Base-by-base conservation (phyloP, 2,888 invertebrate species). In the Morpho deidamia region DNA sequence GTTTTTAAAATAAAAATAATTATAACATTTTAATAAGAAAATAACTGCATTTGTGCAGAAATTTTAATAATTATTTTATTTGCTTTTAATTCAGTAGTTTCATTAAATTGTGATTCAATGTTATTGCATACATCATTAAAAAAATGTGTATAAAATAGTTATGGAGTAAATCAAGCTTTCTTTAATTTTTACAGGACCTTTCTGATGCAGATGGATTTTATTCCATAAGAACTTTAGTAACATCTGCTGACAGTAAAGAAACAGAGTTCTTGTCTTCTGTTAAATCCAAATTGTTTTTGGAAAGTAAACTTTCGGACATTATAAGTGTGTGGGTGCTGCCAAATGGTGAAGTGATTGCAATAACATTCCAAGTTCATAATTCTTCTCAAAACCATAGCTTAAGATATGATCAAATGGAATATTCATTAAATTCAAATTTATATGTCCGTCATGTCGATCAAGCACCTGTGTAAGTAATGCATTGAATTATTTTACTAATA, bases 271-370 rank as follows among this genome's bases (percentile, higher is more conserved):
- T 95, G 9, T 95, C 96, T 8, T 95, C 95, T 56, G 91, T 95
- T 14, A 96, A 95, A 89, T 96, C 97, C 11, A 93, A 93, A 83
- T 90, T 94, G 59, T 86, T 97, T 58, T 86, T 95, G 37, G 94
- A 94, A 61, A 94, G 94, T 43, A 92, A 94, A 51, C 83, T 97
- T 10, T 93, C 94, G 60, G 97, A 97, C 74, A 90, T 93, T 23
- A 83, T 98, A 12, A 95, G 94, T 68, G 87, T 96, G 12, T 95
- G 96, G 76, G 84, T 97, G 43, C 94, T 97, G 72, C 94, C 94
- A 46, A 91, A 92, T 65, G 97, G 96, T 1, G 93, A 93, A 62
- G 94, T 97, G 0, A 91, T 96, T 53, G 94, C 94, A n/a, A 88
- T 95, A 7, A 92, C 92, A 40, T 91, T 91, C 62, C 81, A 90